These are phyloP conservation scores for Trissolcus japonicus DNA, from an alignment of 2,888 invertebrate genomes.

Conservation along the genomic window DNA sequence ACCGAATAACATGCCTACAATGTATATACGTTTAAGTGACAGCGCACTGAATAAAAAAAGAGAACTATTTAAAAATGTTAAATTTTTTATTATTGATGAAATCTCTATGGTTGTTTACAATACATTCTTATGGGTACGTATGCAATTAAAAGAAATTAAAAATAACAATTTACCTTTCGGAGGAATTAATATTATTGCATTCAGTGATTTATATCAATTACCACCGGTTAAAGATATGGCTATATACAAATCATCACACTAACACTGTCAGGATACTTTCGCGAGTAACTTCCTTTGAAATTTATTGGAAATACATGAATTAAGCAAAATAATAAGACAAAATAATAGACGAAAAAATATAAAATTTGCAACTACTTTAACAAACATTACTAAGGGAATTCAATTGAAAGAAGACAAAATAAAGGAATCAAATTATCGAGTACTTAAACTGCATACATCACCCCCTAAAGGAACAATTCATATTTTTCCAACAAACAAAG, in stretches of 20 bases:
- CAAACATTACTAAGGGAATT: conserved; percentile 1
- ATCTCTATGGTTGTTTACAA: conserved; percentile 66
- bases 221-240: conserved; percentile 64
- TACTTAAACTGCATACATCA: too few species aligned
- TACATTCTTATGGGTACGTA: conserved; percentile 60
- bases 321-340: conserved; percentile 66
- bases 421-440: neutral
- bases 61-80: conserved; percentile 46
- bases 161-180: conserved; percentile 63
- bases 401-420: neutral
- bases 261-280: too few species aligned
- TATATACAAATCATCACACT: conserved; percentile 56
- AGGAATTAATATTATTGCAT: conserved; percentile 65
- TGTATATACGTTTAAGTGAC: conserved; percentile 32
- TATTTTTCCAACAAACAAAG: conserved; percentile 8
- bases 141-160: conserved; percentile 66
- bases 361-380: conserved; percentile 12
- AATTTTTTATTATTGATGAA: conserved; percentile 69
- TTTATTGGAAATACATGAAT: conserved; percentile 61
- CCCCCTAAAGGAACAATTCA: neutral
- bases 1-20: conserved; percentile 40
- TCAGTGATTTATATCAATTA: conserved; percentile 69
- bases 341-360: too few species aligned
- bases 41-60: conserved; percentile 52
- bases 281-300: too few species aligned